Percentiles rank a stretch among this genome's conserved stretches.
phyloP scores from a whole-genome alignment of 2,888 invertebrate species.

The Stegana nigrithorax region DNA sequence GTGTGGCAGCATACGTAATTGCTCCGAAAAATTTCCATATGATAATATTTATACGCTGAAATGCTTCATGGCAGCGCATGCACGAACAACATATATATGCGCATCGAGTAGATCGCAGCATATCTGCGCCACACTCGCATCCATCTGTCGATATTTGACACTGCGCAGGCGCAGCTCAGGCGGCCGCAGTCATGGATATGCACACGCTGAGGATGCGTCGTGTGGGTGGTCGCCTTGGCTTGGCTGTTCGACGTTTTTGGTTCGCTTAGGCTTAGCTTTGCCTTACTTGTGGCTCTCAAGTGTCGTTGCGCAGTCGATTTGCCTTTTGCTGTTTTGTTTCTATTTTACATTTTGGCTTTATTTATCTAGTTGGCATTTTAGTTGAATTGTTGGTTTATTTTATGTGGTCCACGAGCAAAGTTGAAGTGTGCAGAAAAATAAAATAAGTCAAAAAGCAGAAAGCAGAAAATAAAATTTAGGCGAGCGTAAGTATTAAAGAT shows the following conservation, averaged over 20 bases:
- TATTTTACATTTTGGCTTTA: conserved; percentile 52
- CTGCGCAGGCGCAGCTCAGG: conserved; percentile 55
- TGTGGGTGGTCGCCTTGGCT: conserved; percentile 38
- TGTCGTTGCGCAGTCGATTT: conserved; percentile 19
- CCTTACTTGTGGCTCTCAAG: conserved; percentile 19
- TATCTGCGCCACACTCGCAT: conserved; percentile 32
- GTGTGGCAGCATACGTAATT: conserved; percentile 52
- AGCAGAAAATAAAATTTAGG: too few species aligned
- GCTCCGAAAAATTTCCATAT: conserved; percentile 57
- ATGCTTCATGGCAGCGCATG: too few species aligned
- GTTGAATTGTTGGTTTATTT: conserved; percentile 54
- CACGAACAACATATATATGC: background rate
- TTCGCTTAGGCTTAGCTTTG: conserved; percentile 27
- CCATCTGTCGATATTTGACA: conserved; percentile 47
- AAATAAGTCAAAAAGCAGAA: too few species aligned
- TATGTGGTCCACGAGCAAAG: conserved; percentile 23
- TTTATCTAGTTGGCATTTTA: conserved; percentile 60
- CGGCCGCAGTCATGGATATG: conserved; percentile 28
- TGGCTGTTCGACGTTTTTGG: conserved; percentile 22
- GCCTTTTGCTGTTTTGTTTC: too few species aligned
- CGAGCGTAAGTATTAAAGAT: too few species aligned
- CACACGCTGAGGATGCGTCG: conserved; percentile 29
- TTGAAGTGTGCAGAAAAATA: background rate
- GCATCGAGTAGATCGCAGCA: background rate
- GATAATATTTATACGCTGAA: conserved; percentile 60